Conservation (phyloP, 1,140 invertebrate genomes). For the Daktulosphaira vitifoliae region DNA sequence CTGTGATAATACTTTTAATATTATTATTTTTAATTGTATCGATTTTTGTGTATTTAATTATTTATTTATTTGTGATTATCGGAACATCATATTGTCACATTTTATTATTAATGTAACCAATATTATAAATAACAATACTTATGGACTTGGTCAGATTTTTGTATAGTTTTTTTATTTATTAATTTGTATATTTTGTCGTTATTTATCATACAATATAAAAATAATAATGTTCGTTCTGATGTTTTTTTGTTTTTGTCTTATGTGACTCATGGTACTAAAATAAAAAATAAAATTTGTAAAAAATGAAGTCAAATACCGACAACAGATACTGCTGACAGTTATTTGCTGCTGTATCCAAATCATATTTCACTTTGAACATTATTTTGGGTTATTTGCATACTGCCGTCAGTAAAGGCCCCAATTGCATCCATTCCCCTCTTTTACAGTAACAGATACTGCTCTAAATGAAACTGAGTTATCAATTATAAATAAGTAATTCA, state of each 20-base stretch:
- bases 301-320: too few species aligned
- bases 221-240: constrained; percentile 19
- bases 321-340: too few species aligned
- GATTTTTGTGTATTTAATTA: constrained; percentile 10
- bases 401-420: too few species aligned
- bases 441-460: too few species aligned
- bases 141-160: constrained; percentile 27
- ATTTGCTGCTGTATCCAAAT: too few species aligned
- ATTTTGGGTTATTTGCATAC: too few species aligned
- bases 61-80: constrained; percentile 11
- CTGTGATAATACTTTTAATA: constrained; percentile 33
- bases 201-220: constrained; percentile 32
- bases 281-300: too few species aligned
- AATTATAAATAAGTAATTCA: too few species aligned
- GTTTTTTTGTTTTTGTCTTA: background rate
- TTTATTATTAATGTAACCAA: background rate
- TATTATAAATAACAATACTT: background rate
- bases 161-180: constrained; percentile 32
- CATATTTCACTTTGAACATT: too few species aligned
- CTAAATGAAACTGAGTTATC: too few species aligned
- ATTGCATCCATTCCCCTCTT: too few species aligned
- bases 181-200: constrained; percentile 33
- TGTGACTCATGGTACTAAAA: too few species aligned
- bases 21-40: constrained; percentile 13
- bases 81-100: background rate